Base-by-base conservation (phyloP, 2,113 vertebrate genomes). In the Camelus bactrianus region DNA sequence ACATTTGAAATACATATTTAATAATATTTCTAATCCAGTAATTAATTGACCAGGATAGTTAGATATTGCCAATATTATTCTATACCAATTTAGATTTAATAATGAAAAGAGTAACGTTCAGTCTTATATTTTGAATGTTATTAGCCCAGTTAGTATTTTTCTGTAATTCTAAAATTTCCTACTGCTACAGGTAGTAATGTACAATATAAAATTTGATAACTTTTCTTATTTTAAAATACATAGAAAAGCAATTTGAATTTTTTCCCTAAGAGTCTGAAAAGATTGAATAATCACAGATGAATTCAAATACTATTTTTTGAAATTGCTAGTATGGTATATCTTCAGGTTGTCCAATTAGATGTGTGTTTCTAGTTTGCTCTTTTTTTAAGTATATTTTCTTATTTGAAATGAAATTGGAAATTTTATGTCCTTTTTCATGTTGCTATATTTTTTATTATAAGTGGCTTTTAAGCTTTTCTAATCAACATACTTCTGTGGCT, bases 361-460 rank as follows among this genome's bases (percentile, higher is more conserved):
- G 20, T 92, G n/a, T 96, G 17, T 92, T 97, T 96, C 35, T 85
- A 84, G 60, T 95, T 91, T 88, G 52, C 22, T 92, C 20, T 73
- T 96, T 89, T 88, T 86, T 35, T 5, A 81, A 62, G 5, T 72
- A 80, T 87, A 84, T 82, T 88, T 92, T 96, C 52, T 92, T 88
- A 75, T 75, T 94, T 96, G 35, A 97, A 97, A 88, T 93, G 81
- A 94, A 97, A 97, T 67, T 93, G 35, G 67, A 95, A 95, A 13
- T 95, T 93, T 95, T 91, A 80, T 96, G 83, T 94, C 76, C 64
- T 91, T 96, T 95, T 93, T 96, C 94, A 79, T 89, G 62, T 93
- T 96, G 56, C 94, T 96, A 89, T 96, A 96, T 95, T 97, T 65
- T 96, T 93, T 95, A 88, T 97, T 97, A 81, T 94, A 96, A 96